Conservation (phyloP, 2,888 invertebrate genomes). For the Phyto melanocephala region DNA sequence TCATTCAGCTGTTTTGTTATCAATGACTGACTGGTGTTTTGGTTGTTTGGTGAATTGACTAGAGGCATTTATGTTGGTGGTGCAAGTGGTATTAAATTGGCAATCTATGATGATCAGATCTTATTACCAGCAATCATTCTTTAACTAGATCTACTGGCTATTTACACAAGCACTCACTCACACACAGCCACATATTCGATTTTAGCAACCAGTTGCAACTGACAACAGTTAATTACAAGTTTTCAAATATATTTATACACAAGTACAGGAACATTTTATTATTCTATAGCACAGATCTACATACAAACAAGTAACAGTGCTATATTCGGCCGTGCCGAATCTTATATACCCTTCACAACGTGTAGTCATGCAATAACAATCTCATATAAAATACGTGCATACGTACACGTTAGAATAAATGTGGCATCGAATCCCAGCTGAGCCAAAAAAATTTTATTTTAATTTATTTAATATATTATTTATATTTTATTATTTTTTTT, state of each 20-base stretch:
- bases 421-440: too few relatives aligned
- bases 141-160: slow-evolving; percentile 37
- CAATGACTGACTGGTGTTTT: slow-evolving; percentile 10
- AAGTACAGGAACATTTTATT: neutral
- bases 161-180: neutral
- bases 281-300: too few relatives aligned
- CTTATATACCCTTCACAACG: too few relatives aligned
- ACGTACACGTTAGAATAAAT: too few relatives aligned
- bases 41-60: too few relatives aligned
- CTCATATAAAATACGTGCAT: too few relatives aligned
- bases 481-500: too few relatives aligned
- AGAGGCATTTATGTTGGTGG: neutral
- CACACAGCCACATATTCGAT: neutral
- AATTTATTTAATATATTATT: too few relatives aligned
- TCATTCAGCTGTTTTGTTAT: slow-evolving; percentile 2
- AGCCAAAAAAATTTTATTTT: too few relatives aligned
- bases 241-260: neutral
- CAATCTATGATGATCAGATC: slow-evolving; percentile 34
- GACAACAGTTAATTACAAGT: neutral
- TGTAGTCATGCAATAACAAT: too few relatives aligned
- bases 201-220: neutral
- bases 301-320: too few relatives aligned
- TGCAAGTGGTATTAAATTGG: slow-evolving; percentile 23
- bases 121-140: slow-evolving; percentile 34
- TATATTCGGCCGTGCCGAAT: too few relatives aligned